A percentile compares a stretch with the other conserved stretches of the same genome.
Conservation (phyloP, 1,140 invertebrate genomes). For the Solenopsis fugax region DNA sequence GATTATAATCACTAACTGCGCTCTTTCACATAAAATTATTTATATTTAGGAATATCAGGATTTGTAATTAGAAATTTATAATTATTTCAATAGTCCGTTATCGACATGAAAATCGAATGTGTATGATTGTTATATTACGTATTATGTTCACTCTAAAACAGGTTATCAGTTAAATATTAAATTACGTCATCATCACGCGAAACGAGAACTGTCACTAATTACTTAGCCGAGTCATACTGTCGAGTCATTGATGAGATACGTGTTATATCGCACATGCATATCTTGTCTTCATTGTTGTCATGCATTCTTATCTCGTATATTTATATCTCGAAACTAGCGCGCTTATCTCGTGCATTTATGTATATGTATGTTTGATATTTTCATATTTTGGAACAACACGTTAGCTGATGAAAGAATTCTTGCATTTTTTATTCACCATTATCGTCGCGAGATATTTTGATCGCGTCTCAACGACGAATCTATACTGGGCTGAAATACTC, state of each 20-base stretch:
- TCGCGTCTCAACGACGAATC: neutral
- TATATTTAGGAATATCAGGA: too few relatives aligned
- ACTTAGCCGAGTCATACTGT: neutral
- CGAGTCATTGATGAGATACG: neutral
- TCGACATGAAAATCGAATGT: too few relatives aligned
- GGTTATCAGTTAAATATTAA: neutral
- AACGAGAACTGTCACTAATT: neutral
- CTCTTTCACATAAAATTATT: too few relatives aligned
- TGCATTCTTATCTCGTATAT: neutral
- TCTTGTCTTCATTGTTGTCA: neutral
- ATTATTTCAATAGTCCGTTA: too few relatives aligned
- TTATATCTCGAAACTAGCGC: neutral
- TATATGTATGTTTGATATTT: neutral
- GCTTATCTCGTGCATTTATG: neutral
- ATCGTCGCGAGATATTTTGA: neutral
- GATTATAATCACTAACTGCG: neutral
- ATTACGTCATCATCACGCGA: neutral
- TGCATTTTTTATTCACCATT: neutral
- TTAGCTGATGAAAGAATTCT: neutral
- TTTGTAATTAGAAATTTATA: too few relatives aligned
- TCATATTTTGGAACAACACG: neutral
- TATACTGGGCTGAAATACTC: neutral
- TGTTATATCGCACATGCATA: neutral
- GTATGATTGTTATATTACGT: too few relatives aligned
- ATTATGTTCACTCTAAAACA: neutral